Conservation (phyloP, 64 coral and sea anemone species). For the Exaiptasia diaphana region DNA sequence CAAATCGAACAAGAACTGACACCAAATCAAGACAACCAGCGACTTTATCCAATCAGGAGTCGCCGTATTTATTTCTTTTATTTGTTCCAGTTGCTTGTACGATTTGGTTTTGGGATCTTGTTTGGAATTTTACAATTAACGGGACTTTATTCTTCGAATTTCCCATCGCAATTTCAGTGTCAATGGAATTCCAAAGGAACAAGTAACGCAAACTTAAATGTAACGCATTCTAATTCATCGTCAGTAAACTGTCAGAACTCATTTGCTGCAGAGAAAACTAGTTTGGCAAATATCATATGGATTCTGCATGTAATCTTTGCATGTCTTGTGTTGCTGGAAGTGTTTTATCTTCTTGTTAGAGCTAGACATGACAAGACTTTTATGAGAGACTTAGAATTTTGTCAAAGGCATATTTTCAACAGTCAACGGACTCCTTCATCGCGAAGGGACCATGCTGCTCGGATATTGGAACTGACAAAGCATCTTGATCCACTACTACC, state of each 20-base stretch:
- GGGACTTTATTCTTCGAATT: slow-evolving; percentile 31
- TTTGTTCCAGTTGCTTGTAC: slow-evolving; percentile 20
- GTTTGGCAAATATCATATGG: neutral
- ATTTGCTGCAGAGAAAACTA: slow-evolving; percentile 5
- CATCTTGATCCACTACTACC: slow-evolving; percentile 11
- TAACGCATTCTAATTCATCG: neutral
- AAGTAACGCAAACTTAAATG: neutral
- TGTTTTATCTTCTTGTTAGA: neutral
- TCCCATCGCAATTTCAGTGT: neutral
- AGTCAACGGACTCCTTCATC: neutral
- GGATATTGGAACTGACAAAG: neutral
- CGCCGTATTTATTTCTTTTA: slow-evolving; percentile 20
- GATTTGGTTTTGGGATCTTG: slow-evolving; percentile 11
- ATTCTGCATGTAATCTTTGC: neutral
- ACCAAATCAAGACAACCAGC: slow-evolving; percentile 26
- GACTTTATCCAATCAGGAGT: slow-evolving; percentile 6
- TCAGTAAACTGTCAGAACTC: slow-evolving; percentile 10
- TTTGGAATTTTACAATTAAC: slow-evolving; percentile 22
- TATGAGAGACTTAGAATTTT: slow-evolving; percentile 20
- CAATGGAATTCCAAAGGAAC: neutral
- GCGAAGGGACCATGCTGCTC: neutral
- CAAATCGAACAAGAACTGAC: neutral
- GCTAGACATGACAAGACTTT: neutral
- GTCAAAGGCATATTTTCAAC: slow-evolving; percentile 17
- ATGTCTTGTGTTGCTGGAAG: slow-evolving; percentile 10